Evolutionary conservation across 92 coral and sea anemone genomes (phyloP), one percentile per base, ranked within the genome.

Genomic region (Bergia puertoricense): DNA sequence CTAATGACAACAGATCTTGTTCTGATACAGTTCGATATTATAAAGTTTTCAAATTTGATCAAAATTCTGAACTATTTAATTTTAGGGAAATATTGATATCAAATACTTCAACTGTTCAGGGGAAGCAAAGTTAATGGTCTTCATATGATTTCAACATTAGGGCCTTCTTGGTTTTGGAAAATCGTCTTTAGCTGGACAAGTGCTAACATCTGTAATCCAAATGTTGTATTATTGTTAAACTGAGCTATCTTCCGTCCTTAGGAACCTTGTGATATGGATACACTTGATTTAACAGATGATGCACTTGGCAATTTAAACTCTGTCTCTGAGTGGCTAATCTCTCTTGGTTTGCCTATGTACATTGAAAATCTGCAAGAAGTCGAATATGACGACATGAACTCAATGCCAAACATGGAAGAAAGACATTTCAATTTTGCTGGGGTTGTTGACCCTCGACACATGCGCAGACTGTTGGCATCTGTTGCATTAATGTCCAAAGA

Each of bases 321-420:
- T n/a, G 13, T 94, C 46, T 89, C 80, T n/a, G 97, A 93, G 14
- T 96, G 99, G 99, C 85, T 96, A 40, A 89, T 92, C 16, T 96
- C 99, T 13, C 92, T 96, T 37, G 99, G 99, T 0, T 84, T 96
- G 4, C 99, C 99, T 10, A 96, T 95, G 99, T 96, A 96, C 50
- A 91, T 93, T 71, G 94, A 92, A 72, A 95, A 90, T 66, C 68
- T 96, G 13, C 83, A 54, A 22, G 99, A 96, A 78, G 99, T 93
- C 43, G 95, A 93, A 23, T 96, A 93, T 86, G 99, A 95, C 74
- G 98, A 93, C 87, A 93, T 96, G 96, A 82, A 56, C 42, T 76
- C 56, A 67, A 89, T 96, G 91, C 98, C 99, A 56, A 84, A 88
- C 76, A 91, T 95, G 85, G 93, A 94, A 81, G 96, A 96, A 75